Conservation (phyloP, 2,113 vertebrate species). For the Alosa alosa region DNA sequence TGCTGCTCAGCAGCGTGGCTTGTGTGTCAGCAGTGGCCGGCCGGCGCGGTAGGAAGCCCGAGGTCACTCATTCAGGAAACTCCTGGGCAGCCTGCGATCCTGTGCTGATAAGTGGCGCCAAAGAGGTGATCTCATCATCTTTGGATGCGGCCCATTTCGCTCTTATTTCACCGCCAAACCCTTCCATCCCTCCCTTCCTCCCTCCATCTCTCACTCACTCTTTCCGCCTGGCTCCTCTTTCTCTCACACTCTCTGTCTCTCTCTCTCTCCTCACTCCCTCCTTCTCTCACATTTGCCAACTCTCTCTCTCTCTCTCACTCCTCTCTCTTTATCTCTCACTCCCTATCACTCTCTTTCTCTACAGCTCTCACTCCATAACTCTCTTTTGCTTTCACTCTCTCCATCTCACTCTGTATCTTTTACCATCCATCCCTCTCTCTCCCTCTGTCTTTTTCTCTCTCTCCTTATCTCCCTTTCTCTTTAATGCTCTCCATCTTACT, state of each 20-base stretch:
- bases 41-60: conserved; percentile 4
- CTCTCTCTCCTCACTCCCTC: not conserved
- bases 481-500: not conserved
- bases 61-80: conserved; percentile 37
- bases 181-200: not conserved
- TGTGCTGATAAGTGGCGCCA: conserved; percentile 38
- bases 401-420: not conserved
- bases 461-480: not conserved
- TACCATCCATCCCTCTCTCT: not conserved
- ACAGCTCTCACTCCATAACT: not conserved
- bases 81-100: conserved; percentile 38
- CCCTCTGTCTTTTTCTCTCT: not conserved
- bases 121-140: conserved; percentile 37
- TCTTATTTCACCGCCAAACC: not conserved
- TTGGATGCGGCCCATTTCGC: conserved; percentile 28
- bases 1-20: not conserved
- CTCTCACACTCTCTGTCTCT: not conserved
- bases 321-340: not conserved
- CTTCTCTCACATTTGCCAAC: not conserved
- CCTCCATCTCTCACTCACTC: not conserved
- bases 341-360: not conserved
- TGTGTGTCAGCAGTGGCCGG: conserved; percentile 9
- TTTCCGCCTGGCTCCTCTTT: not conserved
- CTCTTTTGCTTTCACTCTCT: not conserved
- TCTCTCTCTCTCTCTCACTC: not conserved